Conservation (phyloP, 2,113 vertebrate genomes). For the Anas platyrhynchos region DNA sequence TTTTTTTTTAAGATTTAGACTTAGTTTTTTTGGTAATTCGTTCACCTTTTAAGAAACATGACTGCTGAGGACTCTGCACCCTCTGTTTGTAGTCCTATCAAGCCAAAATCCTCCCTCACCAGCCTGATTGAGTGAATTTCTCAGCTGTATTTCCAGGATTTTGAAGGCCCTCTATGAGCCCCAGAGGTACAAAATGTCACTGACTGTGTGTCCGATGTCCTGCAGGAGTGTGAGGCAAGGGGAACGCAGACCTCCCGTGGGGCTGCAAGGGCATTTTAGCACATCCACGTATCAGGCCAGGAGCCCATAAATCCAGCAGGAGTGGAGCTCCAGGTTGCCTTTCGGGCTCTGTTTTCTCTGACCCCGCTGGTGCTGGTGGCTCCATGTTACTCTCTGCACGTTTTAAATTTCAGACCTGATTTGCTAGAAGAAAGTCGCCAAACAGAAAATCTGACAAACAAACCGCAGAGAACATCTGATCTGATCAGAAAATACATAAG, state of each 20-base stretch:
- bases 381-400: background rate
- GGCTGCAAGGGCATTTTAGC: background rate
- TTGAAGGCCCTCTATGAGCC: background rate
- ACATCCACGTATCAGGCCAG: background rate
- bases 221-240: background rate
- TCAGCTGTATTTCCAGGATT: background rate
- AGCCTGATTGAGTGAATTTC: background rate
- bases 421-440: conserved; percentile 26
- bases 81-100: background rate
- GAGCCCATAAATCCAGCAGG: background rate
- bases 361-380: background rate
- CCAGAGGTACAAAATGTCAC: background rate
- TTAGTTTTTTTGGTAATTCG: background rate
- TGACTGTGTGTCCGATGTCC: background rate
- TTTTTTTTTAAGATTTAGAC: background rate
- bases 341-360: background rate
- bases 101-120: background rate
- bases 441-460: conserved; percentile 41
- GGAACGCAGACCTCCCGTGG: background rate
- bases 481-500: conserved; percentile 30
- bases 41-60: background rate
- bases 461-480: conserved; percentile 57
- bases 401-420: conserved; percentile 11
- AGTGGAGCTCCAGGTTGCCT: background rate
- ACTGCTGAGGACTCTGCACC: background rate